Conservation (phyloP, 2,797 vertebrate genomes). For the Rhinichthys osculus region DNA sequence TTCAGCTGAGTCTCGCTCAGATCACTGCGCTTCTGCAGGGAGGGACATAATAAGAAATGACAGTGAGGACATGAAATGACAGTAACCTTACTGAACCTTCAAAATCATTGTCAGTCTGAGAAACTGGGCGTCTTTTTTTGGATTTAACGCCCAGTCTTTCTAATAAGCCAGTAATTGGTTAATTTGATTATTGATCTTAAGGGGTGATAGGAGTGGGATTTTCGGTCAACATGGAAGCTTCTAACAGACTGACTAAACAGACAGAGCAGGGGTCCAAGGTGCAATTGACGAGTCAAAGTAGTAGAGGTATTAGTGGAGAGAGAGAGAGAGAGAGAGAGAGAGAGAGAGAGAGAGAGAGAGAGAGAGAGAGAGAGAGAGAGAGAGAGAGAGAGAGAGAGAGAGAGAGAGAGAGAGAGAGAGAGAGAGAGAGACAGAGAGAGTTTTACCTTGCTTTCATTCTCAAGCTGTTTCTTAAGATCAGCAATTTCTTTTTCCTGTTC, state of each 20-base stretch:
- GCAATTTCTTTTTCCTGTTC: constrained; percentile 85
- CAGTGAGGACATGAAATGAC: constrained; percentile 5
- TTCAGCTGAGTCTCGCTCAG: constrained; percentile 77
- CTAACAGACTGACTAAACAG: constrained; percentile 29
- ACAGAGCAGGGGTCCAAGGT: constrained; percentile 34
- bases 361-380: background rate
- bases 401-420: background rate
- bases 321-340: background rate
- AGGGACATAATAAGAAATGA: constrained; percentile 17
- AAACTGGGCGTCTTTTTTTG: background rate
- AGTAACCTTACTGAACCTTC: background rate
- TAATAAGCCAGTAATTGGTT: constrained; percentile 47
- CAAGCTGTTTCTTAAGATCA: constrained; percentile 84
- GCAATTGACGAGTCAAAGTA: constrained; percentile 30
- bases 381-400: background rate
- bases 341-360: background rate
- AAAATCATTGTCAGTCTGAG: constrained; percentile 1
- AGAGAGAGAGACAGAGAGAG: background rate
- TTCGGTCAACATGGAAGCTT: background rate
- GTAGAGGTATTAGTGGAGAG: background rate
- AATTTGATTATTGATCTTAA: constrained; percentile 52
- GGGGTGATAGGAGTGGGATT: constrained; percentile 14
- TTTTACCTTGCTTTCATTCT: constrained; percentile 84
- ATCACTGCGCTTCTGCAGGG: constrained; percentile 80
- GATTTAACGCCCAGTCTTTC: constrained; percentile 15